Percentiles rank a stretch among this genome's conserved stretches.
Conservation (phyloP, 1,140 invertebrate species). For the Gonatopus flavifemur region DNA sequence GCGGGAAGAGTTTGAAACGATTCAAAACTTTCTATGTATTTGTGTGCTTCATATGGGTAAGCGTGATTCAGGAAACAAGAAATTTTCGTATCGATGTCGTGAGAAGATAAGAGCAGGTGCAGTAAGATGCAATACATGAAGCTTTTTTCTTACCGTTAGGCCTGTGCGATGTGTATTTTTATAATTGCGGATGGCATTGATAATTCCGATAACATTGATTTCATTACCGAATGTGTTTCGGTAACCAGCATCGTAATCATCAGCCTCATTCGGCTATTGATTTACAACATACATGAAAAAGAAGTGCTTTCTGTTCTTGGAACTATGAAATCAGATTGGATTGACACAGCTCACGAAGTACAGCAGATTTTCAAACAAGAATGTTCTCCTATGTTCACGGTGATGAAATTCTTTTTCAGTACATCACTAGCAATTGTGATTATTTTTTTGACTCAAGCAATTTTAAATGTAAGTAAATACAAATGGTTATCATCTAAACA, state of each 20-base stretch:
- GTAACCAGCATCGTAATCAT: constrained; percentile 24
- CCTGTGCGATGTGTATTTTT: neutral
- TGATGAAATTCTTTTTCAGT: constrained; percentile 36
- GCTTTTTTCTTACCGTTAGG: neutral
- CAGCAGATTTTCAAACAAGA: constrained; percentile 25
- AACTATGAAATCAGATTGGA: constrained; percentile 37
- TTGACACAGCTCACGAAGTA: constrained; percentile 16
- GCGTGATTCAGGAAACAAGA: too few relatives aligned
- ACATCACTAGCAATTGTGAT: constrained; percentile 16
- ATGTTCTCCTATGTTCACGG: constrained; percentile 25
- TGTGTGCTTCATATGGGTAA: constrained; percentile 18
- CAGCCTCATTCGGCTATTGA: constrained; percentile 20
- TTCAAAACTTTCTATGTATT: constrained; percentile 5
- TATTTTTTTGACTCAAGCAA: constrained; percentile 20
- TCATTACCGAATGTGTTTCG: constrained; percentile 34
- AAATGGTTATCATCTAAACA: neutral
- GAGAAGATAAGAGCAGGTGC: neutral
- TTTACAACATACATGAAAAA: constrained; percentile 23
- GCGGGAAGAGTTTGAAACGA: neutral
- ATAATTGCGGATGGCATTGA: constrained; percentile 19
- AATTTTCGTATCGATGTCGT: neutral
- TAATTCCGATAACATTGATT: constrained; percentile 28
- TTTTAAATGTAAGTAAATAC: constrained; percentile 30
- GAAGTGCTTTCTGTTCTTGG: constrained; percentile 33
- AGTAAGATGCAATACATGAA: neutral